phyloP scores from a whole-genome alignment of 2,888 invertebrate species.

The Antitype chi region DNA sequence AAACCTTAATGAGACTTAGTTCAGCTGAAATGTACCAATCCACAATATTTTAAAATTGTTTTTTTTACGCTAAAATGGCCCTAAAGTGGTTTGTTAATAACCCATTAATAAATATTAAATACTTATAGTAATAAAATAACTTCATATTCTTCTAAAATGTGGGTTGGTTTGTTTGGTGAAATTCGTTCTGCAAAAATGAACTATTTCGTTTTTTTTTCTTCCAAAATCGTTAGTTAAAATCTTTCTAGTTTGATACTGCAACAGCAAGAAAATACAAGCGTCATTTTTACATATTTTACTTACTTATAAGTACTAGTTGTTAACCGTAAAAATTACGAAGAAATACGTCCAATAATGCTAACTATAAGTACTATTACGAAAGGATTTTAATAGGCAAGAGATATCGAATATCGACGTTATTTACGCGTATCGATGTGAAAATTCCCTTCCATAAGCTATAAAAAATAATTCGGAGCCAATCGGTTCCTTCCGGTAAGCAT shows the following conservation, averaged over 20 bases:
- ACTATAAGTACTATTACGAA: background rate
- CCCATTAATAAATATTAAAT: no score
- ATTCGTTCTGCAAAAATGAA: background rate
- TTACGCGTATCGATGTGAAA: constrained; percentile 35
- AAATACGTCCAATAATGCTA: no score
- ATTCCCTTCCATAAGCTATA: constrained; percentile 40
- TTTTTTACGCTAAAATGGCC: background rate
- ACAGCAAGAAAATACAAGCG: no score
- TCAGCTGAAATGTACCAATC: background rate
- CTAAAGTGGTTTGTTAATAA: background rate
- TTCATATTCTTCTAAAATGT: no score
- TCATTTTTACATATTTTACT: no score
- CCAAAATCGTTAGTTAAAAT: no score
- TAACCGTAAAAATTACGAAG: no score
- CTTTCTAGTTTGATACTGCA: no score
- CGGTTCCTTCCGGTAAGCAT: constrained; percentile 53
- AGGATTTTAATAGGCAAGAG: background rate
- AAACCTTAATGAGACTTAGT: background rate
- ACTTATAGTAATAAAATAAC: no score
- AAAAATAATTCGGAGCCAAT: constrained; percentile 57
- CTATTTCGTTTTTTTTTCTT: no score
- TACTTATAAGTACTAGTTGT: no score
- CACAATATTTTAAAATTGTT: background rate
- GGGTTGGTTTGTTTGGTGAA: no score
- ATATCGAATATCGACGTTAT: constrained; percentile 15